These are phyloP conservation scores for Ormia ochracea DNA, from an alignment of 2,888 invertebrate species.

Conservation along the genomic window DNA sequence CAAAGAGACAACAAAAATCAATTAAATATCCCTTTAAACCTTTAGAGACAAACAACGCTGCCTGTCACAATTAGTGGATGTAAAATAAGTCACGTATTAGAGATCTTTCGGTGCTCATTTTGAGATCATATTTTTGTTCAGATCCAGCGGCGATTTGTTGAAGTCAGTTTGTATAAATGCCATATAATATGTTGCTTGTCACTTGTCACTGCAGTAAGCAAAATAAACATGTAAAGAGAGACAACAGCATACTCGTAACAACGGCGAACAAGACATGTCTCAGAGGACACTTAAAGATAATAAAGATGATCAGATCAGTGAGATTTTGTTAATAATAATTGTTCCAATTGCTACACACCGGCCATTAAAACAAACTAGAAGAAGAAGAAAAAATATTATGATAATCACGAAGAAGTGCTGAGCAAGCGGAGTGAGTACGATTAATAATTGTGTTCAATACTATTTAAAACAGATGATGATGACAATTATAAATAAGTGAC, in stretches of 20 bases:
- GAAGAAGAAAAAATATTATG: constrained; percentile 23
- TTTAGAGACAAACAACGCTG: background rate
- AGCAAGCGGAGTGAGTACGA: background rate
- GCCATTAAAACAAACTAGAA: background rate
- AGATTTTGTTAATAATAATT: constrained; percentile 35
- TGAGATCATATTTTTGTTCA: constrained; percentile 5
- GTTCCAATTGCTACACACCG: background rate
- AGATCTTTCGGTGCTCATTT: background rate
- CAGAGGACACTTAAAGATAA: constrained; percentile 36
- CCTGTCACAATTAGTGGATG: background rate
- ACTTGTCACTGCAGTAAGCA: constrained; percentile 48
- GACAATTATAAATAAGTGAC: constrained; percentile 62
- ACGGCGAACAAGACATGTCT: background rate
- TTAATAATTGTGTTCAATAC: constrained; percentile 60
- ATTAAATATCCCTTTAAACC: constrained; percentile 1
- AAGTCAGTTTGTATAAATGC: constrained; percentile 38
- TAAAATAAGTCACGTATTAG: constrained; percentile 42
- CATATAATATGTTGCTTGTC: constrained; percentile 37
- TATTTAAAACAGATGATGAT: constrained; percentile 54
- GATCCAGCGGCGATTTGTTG: background rate
- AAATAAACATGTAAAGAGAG: constrained; percentile 40
- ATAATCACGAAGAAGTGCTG: constrained; percentile 1
- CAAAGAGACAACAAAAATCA: background rate
- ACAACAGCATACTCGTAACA: background rate
- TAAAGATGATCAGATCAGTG: constrained; percentile 10